Base-by-base conservation (phyloP, 2,113 vertebrate species). In the Hydrolagus affinis region DNA sequence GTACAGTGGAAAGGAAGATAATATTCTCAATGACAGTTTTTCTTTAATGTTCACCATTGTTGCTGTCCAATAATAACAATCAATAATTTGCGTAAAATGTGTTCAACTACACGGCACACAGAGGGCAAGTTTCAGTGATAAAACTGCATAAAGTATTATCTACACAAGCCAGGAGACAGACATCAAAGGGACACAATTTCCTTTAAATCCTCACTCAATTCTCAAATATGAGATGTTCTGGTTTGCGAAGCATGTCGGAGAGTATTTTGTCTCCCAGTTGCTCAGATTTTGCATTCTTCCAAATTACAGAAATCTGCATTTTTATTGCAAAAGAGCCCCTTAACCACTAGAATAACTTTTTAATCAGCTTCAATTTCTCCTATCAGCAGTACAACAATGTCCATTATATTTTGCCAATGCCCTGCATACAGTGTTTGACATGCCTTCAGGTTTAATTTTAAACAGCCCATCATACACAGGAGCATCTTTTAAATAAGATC, bases 281-380 rank as follows among this genome's bases (percentile, higher is more conserved):
- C 25, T 68, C 25, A 83, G 62, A 83, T 32, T 32, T 83, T 9
- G 28, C 28, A 68, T 66, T 80, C n/a, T 62, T 80, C 76, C 76
- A 80, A 80, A 80, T 62, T 83, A 66, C 76, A 28, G 59, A 11
- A 66, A 83, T 68, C 62, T 66, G 62, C 25, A 66, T 68, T 83
- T 83, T 32, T 83, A 8, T 83, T 83, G 60, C 78, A 83, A 66
- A 83, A 66, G 60, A 30, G 60, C 25, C 78, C 23, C 28, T 66
- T 17, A 28, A 78, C 44, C 10, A 59, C n/a, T 11, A 59, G 56
- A 19, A 25, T 62, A 62, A 80, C 28, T 80, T 68, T 83, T 60
- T 66, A 83, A 83, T 83, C 78, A 8, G 9, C 66, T 17, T 30
- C 78, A 83, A 83, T 80, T 17, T 32, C 17, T 4, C 30, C 60